phyloP scores from a whole-genome alignment of 2,888 invertebrate genomes.

The Phengaris alcon region DNA sequence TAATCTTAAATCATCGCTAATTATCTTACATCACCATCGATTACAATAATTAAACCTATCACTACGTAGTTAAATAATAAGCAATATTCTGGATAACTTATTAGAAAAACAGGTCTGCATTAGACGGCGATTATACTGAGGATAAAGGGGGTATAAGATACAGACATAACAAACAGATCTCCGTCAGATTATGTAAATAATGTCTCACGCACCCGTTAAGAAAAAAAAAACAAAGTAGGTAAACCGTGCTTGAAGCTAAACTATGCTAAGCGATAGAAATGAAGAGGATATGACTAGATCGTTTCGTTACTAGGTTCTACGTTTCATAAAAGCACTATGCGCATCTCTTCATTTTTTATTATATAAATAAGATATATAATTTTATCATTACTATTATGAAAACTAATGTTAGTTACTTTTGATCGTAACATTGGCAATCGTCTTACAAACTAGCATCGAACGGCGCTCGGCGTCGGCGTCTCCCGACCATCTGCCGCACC shows the following conservation, averaged over 20 bases:
- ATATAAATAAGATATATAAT: conserved; percentile 73
- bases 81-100: conserved; percentile 80
- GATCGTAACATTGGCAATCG: conserved; percentile 78
- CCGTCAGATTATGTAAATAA: conserved; percentile 34
- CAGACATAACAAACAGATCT: conserved; percentile 25
- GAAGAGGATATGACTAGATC: conserved; percentile 78
- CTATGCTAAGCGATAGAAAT: conserved; percentile 78
- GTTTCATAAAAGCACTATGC: conserved; percentile 78
- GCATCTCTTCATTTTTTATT: conserved; percentile 75
- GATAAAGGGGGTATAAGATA: conserved; percentile 26
- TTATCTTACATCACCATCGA: conserved; percentile 49
- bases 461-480: conserved; percentile 45
- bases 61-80: conserved; percentile 39
- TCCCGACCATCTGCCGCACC: background rate
- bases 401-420: conserved; percentile 69
- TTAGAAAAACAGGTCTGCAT: conserved; percentile 49
- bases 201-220: conserved; percentile 30
- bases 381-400: conserved; percentile 74
- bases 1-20: conserved; percentile 55
- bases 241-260: conserved; percentile 76
- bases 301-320: conserved; percentile 75
- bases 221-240: conserved; percentile 32
- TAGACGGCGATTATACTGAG: conserved; percentile 35
- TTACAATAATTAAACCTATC: conserved; percentile 47
- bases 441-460: conserved; percentile 69